These are phyloP conservation scores for Thaleichthys pacificus DNA, from an alignment of 2,797 vertebrate species.

Conservation along the genomic window DNA sequence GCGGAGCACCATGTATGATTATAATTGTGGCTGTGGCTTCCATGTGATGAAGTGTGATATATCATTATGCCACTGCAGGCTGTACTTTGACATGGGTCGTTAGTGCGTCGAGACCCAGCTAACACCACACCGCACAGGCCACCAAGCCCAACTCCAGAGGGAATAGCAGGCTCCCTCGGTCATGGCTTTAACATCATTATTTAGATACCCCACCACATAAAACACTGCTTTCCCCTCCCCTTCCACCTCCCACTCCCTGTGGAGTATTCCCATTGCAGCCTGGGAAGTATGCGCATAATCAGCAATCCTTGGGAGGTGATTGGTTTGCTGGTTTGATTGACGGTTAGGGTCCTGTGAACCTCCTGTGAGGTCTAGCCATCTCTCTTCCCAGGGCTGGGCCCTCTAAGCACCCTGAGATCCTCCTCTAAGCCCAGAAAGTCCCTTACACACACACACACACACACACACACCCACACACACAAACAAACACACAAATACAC, in stretches of 20 bases:
- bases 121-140: constrained; percentile 52
- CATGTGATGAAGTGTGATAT: constrained; percentile 65
- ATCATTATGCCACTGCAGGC: constrained; percentile 53
- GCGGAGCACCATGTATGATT: constrained; percentile 58
- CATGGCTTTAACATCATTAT: constrained; percentile 69
- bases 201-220: constrained; percentile 56
- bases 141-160: constrained; percentile 55
- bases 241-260: constrained; percentile 53
- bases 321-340: constrained; percentile 56
- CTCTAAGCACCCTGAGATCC: constrained; percentile 72
- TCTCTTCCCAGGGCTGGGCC: constrained; percentile 62
- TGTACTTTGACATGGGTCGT: constrained; percentile 72
- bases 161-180: constrained; percentile 58
- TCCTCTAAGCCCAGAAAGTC: constrained; percentile 50
- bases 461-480: constrained; percentile 12
- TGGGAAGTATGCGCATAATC: constrained; percentile 68
- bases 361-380: constrained; percentile 77
- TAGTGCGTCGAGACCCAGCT: constrained; percentile 65
- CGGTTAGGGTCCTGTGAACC: constrained; percentile 71
- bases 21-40: constrained; percentile 65
- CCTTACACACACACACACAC: constrained; percentile 17
- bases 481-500: constrained; percentile 16
- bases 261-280: constrained; percentile 59
- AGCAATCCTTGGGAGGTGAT: constrained; percentile 63
- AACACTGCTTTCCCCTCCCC: constrained; percentile 40